Evolutionary conservation across 2,888 invertebrate species (phyloP), one percentile per base, ranked within the genome.

Genomic region (Acrocyrtus sp.): DNA sequence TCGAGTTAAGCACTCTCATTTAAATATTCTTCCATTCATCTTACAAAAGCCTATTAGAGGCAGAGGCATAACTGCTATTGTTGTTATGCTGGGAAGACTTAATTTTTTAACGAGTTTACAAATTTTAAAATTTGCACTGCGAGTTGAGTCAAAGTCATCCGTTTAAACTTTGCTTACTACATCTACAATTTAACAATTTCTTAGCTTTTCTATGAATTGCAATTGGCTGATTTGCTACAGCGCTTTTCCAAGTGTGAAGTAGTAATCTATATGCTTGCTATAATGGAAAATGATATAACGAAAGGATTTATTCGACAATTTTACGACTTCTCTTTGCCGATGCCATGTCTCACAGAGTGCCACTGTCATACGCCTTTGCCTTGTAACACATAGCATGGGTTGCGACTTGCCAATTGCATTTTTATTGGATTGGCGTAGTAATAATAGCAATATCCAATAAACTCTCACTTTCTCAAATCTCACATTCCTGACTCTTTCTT

Each of bases 251-350:
- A 34, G 34, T 34, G 34, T 5, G 12, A 34, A 34, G 34, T n/a
- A n/a, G n/a, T n/a, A n/a, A n/a, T n/a, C n/a, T n/a, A n/a, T n/a
- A n/a, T n/a, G n/a, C n/a, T n/a, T n/a, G n/a, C n/a, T n/a, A n/a
- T n/a, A n/a, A n/a, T n/a, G n/a, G n/a, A n/a, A n/a, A n/a, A n/a
- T n/a, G n/a, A n/a, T n/a, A n/a, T n/a, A 58, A 67, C 53, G 51
- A 60, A 60, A 68, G 69, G 61, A 69, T 69, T 69, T 69, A 69
- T 69, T 69, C 61, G 69, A 69, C 61, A 34, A 61, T 61, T 69
- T 69, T 69, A 69, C 56, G 69, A 69, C 69, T 69, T 69, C 61
- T 68, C 26, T 53, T 15, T 21, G 22, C 29, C 19, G 21, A 27
- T 56, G 39, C 39, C 34, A 5, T 19, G n/a, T 39, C 19, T 17